A percentile compares a stretch with the other conserved stretches of the same genome.
Conservation (phyloP, 2,888 invertebrate genomes). For the Megamerina dolium region DNA sequence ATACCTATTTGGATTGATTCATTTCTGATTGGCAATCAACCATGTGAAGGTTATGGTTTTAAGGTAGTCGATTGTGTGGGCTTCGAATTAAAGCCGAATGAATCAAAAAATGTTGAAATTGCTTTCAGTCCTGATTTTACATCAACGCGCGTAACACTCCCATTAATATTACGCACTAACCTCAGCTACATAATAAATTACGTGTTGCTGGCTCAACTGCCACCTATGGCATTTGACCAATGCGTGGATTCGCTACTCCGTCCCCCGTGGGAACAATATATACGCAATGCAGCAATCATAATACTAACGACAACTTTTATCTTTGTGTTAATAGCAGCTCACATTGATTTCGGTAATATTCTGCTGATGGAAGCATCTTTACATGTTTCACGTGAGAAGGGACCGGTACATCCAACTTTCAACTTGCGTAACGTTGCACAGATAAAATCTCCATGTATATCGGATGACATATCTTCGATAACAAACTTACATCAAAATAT, state of each 20-base stretch:
- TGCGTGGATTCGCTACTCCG: conserved; percentile 66
- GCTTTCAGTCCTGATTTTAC: conserved; percentile 87
- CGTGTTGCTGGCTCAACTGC: conserved; percentile 61
- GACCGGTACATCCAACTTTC: conserved; percentile 56
- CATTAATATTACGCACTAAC: conserved; percentile 58
- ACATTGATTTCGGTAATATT: conserved; percentile 67
- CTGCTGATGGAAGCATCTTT: conserved; percentile 50
- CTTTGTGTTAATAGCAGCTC: conserved; percentile 61
- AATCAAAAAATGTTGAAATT: conserved; percentile 71
- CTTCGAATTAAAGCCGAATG: conserved; percentile 66
- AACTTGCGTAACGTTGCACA: conserved; percentile 55
- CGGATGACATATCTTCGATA: no score
- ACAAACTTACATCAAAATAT: no score
- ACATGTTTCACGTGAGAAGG: conserved; percentile 52
- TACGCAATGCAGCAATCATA: conserved; percentile 60
- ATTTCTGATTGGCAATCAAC: conserved; percentile 58
- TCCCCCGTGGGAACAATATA: conserved; percentile 68
- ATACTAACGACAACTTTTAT: conserved; percentile 59
- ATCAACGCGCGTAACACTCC: conserved; percentile 63
- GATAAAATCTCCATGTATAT: no score
- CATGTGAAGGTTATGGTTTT: conserved; percentile 76
- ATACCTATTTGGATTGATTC: conserved; percentile 71
- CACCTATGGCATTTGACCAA: conserved; percentile 57
- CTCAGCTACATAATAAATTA: conserved; percentile 60
- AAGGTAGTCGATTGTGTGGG: conserved; percentile 67